These are phyloP conservation scores for Neodiprion pinetum DNA, from an alignment of 1,140 invertebrate genomes.

Conservation along the genomic window DNA sequence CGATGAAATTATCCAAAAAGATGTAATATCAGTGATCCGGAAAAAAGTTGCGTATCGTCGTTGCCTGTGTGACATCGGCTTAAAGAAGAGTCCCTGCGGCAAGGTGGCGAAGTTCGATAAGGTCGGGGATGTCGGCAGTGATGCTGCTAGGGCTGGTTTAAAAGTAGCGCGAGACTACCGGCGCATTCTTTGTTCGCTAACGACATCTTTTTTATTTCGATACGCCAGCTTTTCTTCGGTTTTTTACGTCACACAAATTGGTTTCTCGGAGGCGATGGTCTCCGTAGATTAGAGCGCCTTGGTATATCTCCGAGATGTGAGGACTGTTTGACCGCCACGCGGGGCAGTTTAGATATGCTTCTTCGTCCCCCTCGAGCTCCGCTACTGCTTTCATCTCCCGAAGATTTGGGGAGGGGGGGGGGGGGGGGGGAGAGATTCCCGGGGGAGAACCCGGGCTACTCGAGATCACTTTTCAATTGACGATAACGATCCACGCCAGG, in stretches of 20 bases:
- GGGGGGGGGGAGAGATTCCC: not conserved
- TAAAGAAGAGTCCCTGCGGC: too few relatives aligned
- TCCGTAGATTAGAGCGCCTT: slow-evolving; percentile 4
- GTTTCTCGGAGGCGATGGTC: not conserved
- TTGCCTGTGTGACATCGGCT: too few relatives aligned
- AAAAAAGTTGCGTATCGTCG: too few relatives aligned
- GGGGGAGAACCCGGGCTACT: slow-evolving; percentile 6
- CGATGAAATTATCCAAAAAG: too few relatives aligned
- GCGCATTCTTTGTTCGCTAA: too few relatives aligned
- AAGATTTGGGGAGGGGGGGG: too few relatives aligned
- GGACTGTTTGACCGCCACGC: slow-evolving; percentile 3
- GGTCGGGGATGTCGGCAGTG: too few relatives aligned
- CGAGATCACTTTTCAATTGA: slow-evolving; percentile 7
- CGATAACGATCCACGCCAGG: slow-evolving; percentile 2
- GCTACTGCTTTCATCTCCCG: not conserved
- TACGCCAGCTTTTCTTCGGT: not conserved
- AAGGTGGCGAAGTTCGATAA: too few relatives aligned
- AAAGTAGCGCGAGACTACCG: too few relatives aligned
- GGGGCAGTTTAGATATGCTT: slow-evolving; percentile 4
- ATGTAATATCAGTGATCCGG: too few relatives aligned
- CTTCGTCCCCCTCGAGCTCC: not conserved
- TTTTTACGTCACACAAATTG: slow-evolving; percentile 14
- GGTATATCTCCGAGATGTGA: slow-evolving; percentile 7
- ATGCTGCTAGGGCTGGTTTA: not conserved
- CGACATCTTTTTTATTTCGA: not conserved